Evolutionary conservation across 2,888 invertebrate species (phyloP).

Genomic region (Spisula solida): DNA sequence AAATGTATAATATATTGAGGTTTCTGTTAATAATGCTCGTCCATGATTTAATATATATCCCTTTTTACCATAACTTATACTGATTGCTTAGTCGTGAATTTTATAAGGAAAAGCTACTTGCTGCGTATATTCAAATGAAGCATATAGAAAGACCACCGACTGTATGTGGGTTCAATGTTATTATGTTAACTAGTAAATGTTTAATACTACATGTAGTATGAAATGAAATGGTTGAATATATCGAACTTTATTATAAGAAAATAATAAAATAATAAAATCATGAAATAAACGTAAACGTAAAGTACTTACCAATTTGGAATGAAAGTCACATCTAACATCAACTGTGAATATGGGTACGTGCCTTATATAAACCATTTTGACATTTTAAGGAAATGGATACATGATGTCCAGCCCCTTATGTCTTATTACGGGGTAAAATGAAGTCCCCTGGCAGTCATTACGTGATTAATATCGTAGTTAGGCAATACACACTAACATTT

Average conservation of each 20-base stretch:
- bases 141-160: too few species aligned
- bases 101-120: too few species aligned
- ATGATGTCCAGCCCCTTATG: conserved; percentile 1
- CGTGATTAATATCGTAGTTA: background rate
- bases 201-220: too few species aligned
- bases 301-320: conserved; percentile 38
- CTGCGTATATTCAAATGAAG: too few species aligned
- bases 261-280: background rate
- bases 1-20: too few species aligned
- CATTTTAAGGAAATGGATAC: conserved; percentile 29
- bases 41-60: too few species aligned
- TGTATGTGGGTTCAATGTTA: too few species aligned
- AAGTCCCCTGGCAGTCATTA: background rate
- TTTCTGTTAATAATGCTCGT: too few species aligned
- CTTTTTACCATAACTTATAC: too few species aligned
- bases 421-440: background rate
- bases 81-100: too few species aligned
- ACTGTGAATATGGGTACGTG: background rate
- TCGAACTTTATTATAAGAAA: background rate
- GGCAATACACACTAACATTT: background rate
- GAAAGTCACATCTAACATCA: conserved; percentile 30
- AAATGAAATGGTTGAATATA: background rate
- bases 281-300: background rate
- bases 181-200: too few species aligned
- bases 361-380: conserved; percentile 15